A percentile compares a stretch with the other conserved stretches of the same genome.
Conservation (phyloP, 2,888 invertebrate species). For the Timema cristinae region DNA sequence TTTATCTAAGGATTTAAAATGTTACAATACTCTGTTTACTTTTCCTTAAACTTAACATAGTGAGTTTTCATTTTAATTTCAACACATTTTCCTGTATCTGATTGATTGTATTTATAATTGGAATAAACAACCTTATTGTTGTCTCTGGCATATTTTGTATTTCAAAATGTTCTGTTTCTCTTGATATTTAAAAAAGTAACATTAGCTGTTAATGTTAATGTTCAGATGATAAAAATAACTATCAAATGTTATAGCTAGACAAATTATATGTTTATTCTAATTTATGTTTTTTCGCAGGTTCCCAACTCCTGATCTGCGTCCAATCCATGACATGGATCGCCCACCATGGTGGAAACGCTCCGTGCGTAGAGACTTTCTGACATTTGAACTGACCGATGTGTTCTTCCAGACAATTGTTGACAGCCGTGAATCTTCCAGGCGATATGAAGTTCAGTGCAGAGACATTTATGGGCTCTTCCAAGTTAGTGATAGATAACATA, state of each 20-base stretch:
- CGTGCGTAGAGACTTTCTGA: slow-evolving; percentile 72
- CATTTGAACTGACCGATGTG: slow-evolving; percentile 55
- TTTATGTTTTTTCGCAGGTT: slow-evolving; percentile 54
- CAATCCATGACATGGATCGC: slow-evolving; percentile 63
- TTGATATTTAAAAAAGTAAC: too few species aligned
- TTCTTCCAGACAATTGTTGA: slow-evolving; percentile 46
- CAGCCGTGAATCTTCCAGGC: slow-evolving; percentile 42
- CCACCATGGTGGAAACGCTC: slow-evolving; percentile 76
- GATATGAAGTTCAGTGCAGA: slow-evolving; percentile 54
- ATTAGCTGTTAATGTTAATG: too few species aligned
- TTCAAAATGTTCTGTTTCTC: too few species aligned
- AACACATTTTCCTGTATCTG: too few species aligned
- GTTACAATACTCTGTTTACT: too few species aligned
- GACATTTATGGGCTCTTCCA: slow-evolving; percentile 50
- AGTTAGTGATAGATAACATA: slow-evolving; percentile 39
- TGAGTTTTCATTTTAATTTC: too few species aligned
- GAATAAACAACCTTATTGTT: too few species aligned
- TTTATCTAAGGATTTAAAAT: too few species aligned
- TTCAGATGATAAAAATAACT: too few species aligned
- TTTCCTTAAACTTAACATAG: too few species aligned
- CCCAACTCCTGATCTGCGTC: slow-evolving; percentile 85
- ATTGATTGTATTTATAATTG: too few species aligned
- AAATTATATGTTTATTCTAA: slow-evolving; percentile 20
- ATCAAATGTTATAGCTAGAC: background rate
- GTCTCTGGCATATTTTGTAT: too few species aligned